Base-by-base conservation (phyloP, 1,140 invertebrate genomes). In the Gryon sp. region DNA sequence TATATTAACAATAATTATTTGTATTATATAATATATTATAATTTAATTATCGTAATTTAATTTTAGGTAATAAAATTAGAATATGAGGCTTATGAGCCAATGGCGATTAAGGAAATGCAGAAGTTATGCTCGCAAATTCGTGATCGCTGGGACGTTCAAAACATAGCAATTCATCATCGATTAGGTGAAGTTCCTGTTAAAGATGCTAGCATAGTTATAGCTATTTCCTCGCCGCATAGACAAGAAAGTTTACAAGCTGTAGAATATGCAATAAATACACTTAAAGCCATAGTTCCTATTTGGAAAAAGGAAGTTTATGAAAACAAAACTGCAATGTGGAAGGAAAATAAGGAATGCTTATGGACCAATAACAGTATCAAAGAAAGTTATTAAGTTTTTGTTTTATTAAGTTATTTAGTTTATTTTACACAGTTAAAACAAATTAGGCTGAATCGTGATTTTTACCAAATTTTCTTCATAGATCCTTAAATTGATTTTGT, bases 291-390 rank as follows among this genome's bases (percentile, higher is more conserved):
- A 9, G 96, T 98, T 41, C 97, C 97, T 2, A 97, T 99, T 59
- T 99, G 97, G 97, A 99, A 99, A 88, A 98, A 98, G 87, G 97
- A 98, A 91, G 88, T 95, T 11, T 98, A 98, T 88, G 90, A 90
- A 24, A 90, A 91, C 53, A 84, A 90, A 6, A 83, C 89, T 8
- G 78, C 88, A 19, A 83, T 88, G 20, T 96, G 94, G 94, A 95
- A 95, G 83, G 92, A 94, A 87, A 96, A 95, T 83, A 89, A 90
- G 52, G 94, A 96, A 90, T 95, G 94, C 90, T 85, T 88, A 80
- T 95, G 94, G 94, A 86, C 88, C 40, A 86, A 60, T 78, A 82
- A 80, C 84, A 85, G 83, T 30, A 19, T n/a, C n/a, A n/a, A n/a
- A n/a, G n/a, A n/a, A n/a, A n/a, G n/a, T n/a, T n/a, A n/a, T n/a